Evolutionary conservation across 1,140 invertebrate species (phyloP).

Genomic region (Yoshiicerus persimilis): DNA sequence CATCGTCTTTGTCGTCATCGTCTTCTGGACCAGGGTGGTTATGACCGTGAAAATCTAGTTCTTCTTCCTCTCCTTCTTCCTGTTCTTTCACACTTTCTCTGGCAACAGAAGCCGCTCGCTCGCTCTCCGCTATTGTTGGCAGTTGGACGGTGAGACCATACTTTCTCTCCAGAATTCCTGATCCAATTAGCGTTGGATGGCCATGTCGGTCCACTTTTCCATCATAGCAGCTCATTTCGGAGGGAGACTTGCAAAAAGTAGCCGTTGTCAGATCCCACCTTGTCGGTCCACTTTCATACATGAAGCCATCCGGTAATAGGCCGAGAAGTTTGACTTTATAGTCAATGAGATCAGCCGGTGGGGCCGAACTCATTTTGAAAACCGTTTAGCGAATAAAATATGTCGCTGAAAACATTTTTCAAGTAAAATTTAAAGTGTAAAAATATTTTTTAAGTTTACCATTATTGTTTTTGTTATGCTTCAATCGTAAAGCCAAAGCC

Average conservation of each 20-base stretch:
- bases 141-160: constrained; percentile 35
- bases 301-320: constrained; percentile 30
- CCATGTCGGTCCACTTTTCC: constrained; percentile 29
- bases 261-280: constrained; percentile 34
- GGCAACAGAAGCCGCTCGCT: constrained; percentile 32
- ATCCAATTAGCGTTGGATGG: constrained; percentile 33
- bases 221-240: constrained; percentile 37
- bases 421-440: background rate
- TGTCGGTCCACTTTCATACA: constrained; percentile 27
- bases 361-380: background rate
- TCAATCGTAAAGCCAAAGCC: too few relatives aligned
- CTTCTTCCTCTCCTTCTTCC: background rate
- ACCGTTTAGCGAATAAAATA: background rate
- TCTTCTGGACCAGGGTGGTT: background rate
- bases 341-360: constrained; percentile 27
- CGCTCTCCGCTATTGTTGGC: constrained; percentile 35
- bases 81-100: constrained; percentile 21
- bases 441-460: background rate
- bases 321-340: constrained; percentile 41
- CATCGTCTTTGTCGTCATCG: constrained; percentile 24
- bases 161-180: constrained; percentile 33
- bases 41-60: background rate
- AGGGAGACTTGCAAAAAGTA: constrained; percentile 30
- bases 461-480: too few relatives aligned
- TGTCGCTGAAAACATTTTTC: background rate